phyloP scores from a whole-genome alignment of 37 sponge, comb jelly and placozoan species.

The Aplysina aerophoba region DNA sequence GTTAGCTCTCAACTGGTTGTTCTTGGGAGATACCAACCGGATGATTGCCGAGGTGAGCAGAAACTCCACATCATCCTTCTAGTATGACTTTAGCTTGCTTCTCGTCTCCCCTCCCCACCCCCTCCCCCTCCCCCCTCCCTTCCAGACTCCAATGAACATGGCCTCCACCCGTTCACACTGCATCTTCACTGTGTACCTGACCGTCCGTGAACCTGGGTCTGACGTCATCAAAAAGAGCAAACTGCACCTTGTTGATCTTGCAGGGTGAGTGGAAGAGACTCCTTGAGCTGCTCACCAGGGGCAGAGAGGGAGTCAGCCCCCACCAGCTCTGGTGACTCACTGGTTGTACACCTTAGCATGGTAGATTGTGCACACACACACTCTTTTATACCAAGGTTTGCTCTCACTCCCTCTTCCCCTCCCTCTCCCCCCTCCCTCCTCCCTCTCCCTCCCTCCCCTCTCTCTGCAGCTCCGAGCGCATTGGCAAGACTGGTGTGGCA shows the following conservation, averaged over 20 bases:
- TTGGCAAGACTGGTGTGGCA: constrained; percentile 85
- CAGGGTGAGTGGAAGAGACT: constrained; percentile 67
- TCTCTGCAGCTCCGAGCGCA: constrained; percentile 86
- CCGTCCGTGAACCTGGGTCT: constrained; percentile 83
- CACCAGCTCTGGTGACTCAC: too few relatives aligned
- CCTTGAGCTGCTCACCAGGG: background rate
- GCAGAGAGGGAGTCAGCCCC: background rate
- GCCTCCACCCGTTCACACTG: constrained; percentile 99
- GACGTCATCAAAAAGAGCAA: constrained; percentile 81
- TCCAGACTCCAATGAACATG: constrained; percentile 99
- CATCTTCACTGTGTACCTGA: constrained; percentile 95
- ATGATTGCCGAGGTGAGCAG: constrained; percentile 96
- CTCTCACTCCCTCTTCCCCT: too few relatives aligned
- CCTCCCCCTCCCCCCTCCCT: background rate
- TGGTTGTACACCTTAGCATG: too few relatives aligned
- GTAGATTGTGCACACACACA: background rate
- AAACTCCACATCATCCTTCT: background rate
- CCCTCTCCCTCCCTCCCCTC: background rate
- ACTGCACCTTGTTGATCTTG: constrained; percentile 97
- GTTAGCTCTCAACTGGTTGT: constrained; percentile 96
- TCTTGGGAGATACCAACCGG: constrained; percentile 98
- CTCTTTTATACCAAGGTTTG: background rate
- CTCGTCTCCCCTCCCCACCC: background rate
- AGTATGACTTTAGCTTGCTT: background rate
- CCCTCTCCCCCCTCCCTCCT: too few relatives aligned